These are phyloP conservation scores for Phyllotreta striolata DNA, from an alignment of 2,888 invertebrate species.

Conservation along the genomic window DNA sequence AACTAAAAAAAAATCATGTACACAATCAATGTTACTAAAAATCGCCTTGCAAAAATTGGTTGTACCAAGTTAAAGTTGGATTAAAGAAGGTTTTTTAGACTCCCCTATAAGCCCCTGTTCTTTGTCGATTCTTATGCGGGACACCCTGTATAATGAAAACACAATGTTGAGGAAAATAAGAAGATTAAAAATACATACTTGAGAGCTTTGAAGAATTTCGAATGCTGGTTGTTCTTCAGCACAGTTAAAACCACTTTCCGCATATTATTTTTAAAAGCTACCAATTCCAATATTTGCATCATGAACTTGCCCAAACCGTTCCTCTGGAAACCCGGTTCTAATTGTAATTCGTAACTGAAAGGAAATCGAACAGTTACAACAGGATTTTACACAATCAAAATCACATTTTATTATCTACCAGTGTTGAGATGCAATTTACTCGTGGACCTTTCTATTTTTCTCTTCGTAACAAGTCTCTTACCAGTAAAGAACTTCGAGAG, in stretches of 20 bases:
- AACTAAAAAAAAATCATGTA: constrained; percentile 4
- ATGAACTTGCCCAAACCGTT: constrained; percentile 86
- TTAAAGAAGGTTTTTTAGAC: too few species aligned
- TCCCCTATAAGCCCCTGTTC: too few species aligned
- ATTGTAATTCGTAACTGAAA: constrained; percentile 86
- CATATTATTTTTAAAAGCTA: constrained; percentile 79
- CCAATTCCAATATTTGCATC: constrained; percentile 77
- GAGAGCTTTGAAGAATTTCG: constrained; percentile 79
- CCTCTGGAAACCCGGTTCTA: constrained; percentile 73
- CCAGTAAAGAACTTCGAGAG: constrained; percentile 81
- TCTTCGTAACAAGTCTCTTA: constrained; percentile 53
- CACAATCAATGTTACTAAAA: constrained; percentile 4
- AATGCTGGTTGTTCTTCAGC: constrained; percentile 78
- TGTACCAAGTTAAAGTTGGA: too few species aligned
- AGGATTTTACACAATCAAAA: not conserved
- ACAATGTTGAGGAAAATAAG: not conserved
- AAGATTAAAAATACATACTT: constrained; percentile 63
- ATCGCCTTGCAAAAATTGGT: too few species aligned
- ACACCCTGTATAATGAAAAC: too few species aligned
- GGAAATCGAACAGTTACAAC: constrained; percentile 4
- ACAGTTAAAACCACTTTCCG: constrained; percentile 83
- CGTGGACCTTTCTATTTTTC: too few species aligned
- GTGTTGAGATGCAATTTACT: constrained; percentile 38
- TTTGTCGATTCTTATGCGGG: too few species aligned
- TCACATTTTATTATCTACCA: not conserved